Base-by-base conservation (phyloP, 2,113 vertebrate genomes). In the Trichomycterus rosablanca region DNA sequence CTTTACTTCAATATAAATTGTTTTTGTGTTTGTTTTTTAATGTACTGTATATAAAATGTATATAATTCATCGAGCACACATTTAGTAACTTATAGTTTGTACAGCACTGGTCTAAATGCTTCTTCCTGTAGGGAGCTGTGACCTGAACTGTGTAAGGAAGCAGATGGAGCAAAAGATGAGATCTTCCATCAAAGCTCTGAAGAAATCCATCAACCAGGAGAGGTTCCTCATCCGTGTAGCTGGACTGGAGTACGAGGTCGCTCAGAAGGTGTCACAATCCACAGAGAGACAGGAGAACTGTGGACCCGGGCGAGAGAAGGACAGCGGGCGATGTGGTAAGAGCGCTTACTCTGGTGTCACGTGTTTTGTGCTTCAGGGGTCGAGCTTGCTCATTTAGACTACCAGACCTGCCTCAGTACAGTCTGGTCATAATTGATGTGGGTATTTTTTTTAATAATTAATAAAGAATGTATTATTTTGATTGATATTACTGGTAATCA, bases 141-240 rank as follows among this genome's bases (percentile, higher is more conserved):
- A 91, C 73, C 83, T 94, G 44, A 87, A 86, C 69, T 98, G 96
- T 80, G 84, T 95, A 70, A 82, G 93, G 10, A 93, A 94, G 81
- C 86, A 89, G 10, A 91, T 94, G 84, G 96, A 98, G 78, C 89
- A 91, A 32, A 90, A 94, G 74, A 86, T 97, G 42, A 97, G 95
- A 71, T 90, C 90, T 0, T 91, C 93, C 50, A 89, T 98, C 80
- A 97, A 95, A 80, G 90, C 93, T 66, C 87, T 98, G 74, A 93
- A 93, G 67, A 98, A 97, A 70, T 98, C 95, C 76, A 97, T 98
- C 75, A 97, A 97, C 80, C 95, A 98, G 84, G 95, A 98, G 75
- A 86, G 93, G 23, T 98, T 98, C 80, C 88, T 98, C 71, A 92
- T 98, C 49, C 88, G 92, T 50, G 89, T 98, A 5, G 91, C 95